Evolutionary conservation across 2,113 vertebrate genomes (phyloP).

Genomic region (Antechinus flavipes): DNA sequence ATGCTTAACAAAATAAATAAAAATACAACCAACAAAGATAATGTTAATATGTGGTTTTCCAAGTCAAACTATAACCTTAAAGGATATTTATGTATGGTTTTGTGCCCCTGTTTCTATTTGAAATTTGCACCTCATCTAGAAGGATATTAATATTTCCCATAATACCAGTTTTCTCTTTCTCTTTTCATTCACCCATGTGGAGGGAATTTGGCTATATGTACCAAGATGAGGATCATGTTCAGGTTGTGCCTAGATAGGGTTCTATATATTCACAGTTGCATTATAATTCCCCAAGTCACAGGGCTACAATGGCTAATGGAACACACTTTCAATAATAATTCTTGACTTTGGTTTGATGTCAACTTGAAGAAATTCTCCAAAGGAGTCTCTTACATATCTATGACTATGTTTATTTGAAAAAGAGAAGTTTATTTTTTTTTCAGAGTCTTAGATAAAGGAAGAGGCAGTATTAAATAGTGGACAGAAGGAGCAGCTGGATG

Average conservation of each 20-base stretch:
- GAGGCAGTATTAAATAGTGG: background rate
- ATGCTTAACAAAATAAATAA: background rate
- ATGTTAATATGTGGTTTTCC: background rate
- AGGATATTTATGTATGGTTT: background rate
- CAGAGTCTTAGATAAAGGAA: background rate
- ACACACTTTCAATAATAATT: background rate
- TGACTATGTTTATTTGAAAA: background rate
- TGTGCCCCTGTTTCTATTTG: background rate
- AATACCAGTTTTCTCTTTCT: background rate
- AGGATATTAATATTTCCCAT: background rate
- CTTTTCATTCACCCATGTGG: conserved; percentile 15
- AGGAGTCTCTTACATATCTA: background rate
- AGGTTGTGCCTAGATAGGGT: background rate
- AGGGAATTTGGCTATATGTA: background rate
- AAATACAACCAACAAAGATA: background rate
- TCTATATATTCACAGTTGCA: background rate
- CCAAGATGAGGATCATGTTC: background rate
- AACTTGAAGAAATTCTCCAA: background rate
- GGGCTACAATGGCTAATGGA: too few relatives aligned
- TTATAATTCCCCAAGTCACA: background rate
- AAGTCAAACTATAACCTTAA: background rate
- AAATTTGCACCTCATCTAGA: background rate
- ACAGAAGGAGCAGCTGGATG: background rate
- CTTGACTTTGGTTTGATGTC: background rate
- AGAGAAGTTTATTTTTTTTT: too few relatives aligned